Percentiles rank a stretch among this genome's conserved stretches.
phyloP scores from a whole-genome alignment of 1,140 invertebrate species.

The Odontomachus brunneus region DNA sequence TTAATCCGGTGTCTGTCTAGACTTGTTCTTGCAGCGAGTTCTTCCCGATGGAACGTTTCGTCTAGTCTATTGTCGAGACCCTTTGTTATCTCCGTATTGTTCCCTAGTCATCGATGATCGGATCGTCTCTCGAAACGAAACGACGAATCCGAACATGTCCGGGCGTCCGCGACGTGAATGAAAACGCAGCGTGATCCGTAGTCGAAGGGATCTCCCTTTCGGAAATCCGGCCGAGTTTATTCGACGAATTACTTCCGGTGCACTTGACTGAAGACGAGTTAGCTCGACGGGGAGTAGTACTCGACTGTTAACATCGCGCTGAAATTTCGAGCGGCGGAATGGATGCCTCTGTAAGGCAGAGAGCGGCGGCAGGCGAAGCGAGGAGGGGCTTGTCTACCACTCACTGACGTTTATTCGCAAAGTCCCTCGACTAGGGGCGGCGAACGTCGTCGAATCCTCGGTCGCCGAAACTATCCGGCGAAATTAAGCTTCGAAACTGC shows the following conservation, averaged over 20 bases:
- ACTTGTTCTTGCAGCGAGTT: neutral
- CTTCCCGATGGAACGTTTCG: neutral
- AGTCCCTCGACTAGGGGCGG: constrained; percentile 18
- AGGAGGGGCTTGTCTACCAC: constrained; percentile 10
- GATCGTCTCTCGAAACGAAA: constrained; percentile 5
- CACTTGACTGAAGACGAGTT: constrained; percentile 58
- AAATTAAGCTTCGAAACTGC: constrained; percentile 58
- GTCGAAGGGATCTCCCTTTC: constrained; percentile 21
- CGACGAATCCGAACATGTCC: neutral
- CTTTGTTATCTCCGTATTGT: constrained; percentile 4
- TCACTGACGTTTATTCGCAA: constrained; percentile 52
- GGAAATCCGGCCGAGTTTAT: constrained; percentile 48
- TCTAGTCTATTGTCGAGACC: neutral
- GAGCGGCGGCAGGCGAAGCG: neutral
- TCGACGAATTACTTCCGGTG: constrained; percentile 62
- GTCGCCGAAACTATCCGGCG: constrained; percentile 38
- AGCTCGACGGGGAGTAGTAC: constrained; percentile 29
- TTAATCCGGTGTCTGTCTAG: neutral
- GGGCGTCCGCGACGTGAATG: neutral
- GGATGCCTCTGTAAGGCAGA: neutral
- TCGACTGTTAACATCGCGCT: constrained; percentile 42
- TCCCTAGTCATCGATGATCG: neutral
- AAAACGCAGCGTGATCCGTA: neutral
- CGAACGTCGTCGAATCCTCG: constrained; percentile 46
- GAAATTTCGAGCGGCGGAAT: constrained; percentile 36